Evolutionary conservation across 1,140 invertebrate species (phyloP), one percentile per base, ranked within the genome.

Genomic region (Chelonus insularis): DNA sequence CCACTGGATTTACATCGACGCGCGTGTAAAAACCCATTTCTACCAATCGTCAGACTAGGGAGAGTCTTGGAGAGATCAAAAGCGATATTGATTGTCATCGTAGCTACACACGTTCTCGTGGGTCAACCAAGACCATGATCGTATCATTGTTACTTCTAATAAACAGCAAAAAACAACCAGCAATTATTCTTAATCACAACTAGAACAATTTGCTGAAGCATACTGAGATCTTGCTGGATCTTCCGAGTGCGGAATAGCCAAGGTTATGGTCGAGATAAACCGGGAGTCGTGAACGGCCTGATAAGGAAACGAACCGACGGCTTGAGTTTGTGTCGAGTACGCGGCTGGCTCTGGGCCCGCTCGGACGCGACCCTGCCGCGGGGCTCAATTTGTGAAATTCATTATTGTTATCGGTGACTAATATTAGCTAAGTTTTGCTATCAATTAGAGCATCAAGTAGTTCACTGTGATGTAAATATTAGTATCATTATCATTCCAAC

Each of bases 261-360:
- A 76, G 72, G 74, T 78, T 75, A 76, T 75, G 72, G 70, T 68
- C 69, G 68, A 69, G 74, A 76, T 76, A 76, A 76, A 72, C 63
- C 65, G 62, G 57, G 63, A 68, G 47, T 51, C 34, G 65, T 59
- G 60, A 58, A 61, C 62, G 45, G 34, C 52, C 62, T 54, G 72
- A 76, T 75, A 75, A 76, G 69, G 61, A 39, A 56, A 67, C 45
- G 57, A 60, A 43, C 51, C 39, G 43, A 45, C 59, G 59, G 11
- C n/a, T 37, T 20, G 39, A 32, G 48, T 36, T 60, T 36, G 18
- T 23, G 34, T 21, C 55, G 68, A 72, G 71, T 73, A 54, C 62
- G 67, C 57, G 59, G 64, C 41, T 65, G 67, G 60, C 63, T 62
- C 55, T 57, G 57, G 61, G 63, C 57, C 66, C 64, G 67, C 60